These are phyloP conservation scores for Semnornis frantzii DNA, from an alignment of 2,113 vertebrate species.

Conservation along the genomic window DNA sequence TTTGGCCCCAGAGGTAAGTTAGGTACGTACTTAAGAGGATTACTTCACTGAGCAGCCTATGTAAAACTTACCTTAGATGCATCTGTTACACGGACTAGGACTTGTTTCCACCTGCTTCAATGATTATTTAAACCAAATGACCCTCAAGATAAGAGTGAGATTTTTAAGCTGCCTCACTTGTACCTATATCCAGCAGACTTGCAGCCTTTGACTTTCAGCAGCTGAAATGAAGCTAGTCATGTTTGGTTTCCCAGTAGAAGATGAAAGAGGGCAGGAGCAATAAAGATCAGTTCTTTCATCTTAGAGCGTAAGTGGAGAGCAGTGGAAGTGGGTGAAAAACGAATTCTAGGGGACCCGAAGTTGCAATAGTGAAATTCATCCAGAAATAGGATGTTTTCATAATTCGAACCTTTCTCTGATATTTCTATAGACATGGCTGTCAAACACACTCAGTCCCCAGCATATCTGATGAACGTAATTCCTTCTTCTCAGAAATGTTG, in stretches of 20 bases:
- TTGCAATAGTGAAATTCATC: background rate
- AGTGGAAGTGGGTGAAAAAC: background rate
- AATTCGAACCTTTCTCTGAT: background rate
- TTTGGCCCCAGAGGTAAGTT: background rate
- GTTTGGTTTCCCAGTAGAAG: background rate
- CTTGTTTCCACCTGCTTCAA: background rate
- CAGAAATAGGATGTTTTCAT: background rate
- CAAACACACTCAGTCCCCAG: background rate
- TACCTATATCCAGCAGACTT: background rate
- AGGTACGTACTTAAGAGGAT: background rate
- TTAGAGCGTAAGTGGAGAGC: background rate
- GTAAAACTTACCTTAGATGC: background rate
- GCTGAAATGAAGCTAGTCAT: background rate
- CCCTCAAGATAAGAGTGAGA: background rate
- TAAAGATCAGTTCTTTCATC: background rate
- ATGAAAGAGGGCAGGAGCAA: background rate
- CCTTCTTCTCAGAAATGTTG: background rate
- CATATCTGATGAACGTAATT: background rate
- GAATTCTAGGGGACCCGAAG: background rate
- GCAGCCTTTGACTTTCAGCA: background rate
- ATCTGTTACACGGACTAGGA: background rate
- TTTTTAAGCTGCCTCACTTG: background rate
- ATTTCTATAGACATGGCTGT: background rate
- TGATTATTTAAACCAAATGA: background rate
- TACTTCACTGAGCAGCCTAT: background rate